These are phyloP conservation scores for Megalops cyprinoides DNA, from an alignment of 2,797 vertebrate genomes.

Conservation along the genomic window DNA sequence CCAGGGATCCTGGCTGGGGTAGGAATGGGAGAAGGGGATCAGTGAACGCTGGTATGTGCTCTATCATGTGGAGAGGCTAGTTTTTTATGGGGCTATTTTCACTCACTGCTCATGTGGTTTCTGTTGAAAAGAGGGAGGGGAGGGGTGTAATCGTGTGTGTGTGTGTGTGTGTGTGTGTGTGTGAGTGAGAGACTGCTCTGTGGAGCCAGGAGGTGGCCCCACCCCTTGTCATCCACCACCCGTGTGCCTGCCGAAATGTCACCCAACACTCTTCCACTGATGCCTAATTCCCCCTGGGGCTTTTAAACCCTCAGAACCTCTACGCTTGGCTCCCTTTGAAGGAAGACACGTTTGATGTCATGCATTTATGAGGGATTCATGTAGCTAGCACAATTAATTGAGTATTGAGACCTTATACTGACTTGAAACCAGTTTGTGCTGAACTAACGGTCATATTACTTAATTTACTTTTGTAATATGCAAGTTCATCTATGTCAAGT, in stretches of 20 bases:
- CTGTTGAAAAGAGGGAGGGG: not conserved
- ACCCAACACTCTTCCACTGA: not conserved
- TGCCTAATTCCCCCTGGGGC: not conserved
- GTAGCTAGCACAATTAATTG: not conserved
- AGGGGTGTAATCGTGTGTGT: not conserved
- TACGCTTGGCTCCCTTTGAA: slow-evolving; percentile 13
- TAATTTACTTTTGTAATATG: too few relatives aligned
- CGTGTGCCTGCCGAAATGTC: slow-evolving; percentile 2
- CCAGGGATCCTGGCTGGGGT: not conserved
- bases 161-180: not conserved
- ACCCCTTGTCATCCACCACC: not conserved
- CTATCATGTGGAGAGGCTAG: not conserved
- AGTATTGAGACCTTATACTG: not conserved
- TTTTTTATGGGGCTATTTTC: not conserved
- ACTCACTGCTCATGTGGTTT: not conserved
- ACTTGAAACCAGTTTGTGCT: not conserved
- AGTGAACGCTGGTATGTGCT: not conserved
- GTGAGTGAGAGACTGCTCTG: not conserved
- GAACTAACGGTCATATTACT: not conserved
- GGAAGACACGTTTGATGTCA: not conserved
- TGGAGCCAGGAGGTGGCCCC: not conserved
- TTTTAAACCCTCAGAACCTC: not conserved
- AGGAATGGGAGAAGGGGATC: not conserved
- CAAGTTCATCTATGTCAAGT: not conserved
- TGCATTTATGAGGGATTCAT: not conserved